Evolutionary conservation across 2,888 invertebrate species (phyloP), one percentile per base, ranked within the genome.

Genomic region (Epiblema foenella): DNA sequence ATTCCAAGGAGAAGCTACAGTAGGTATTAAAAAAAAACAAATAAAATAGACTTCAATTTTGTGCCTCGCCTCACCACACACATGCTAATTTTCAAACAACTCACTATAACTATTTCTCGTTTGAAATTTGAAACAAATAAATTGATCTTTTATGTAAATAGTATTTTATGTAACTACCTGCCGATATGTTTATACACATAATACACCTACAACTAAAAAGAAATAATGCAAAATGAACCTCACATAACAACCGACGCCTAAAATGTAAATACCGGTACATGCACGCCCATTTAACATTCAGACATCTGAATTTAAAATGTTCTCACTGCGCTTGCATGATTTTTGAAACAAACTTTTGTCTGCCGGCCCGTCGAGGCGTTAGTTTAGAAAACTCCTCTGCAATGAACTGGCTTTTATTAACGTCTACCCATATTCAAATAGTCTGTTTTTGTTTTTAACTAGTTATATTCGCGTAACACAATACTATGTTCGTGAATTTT

Each of bases 301-400:
- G 82, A 83, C 83, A 80, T 81, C 82, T 74, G 80, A 89, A 86
- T 87, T 85, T 79, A 66, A 84, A 89, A 85, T 88, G 87, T 87
- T 85, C 76, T 77, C 76, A 74, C 74, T 76, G 76, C 75, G 81
- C 78, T 74, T 76, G 81, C 79, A 86, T 89, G 89, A 89, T 91
- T 91, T 91, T 89, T 88, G 85, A 80, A 83, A 85, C 83, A 77
- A 87, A 90, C 89, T 91, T 90, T 83, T 76, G 76, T 78, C 77
- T 78, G 79, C 75, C 78, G 78, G 83, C 78, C 86, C 84, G 81
- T 68, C 74, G 86, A 86, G 89, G 84, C 84, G 78, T 84, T 83
- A 84, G 80, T 80, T 69, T 46, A 74, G 76, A 78, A 81, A 84
- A 83, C 82, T 81, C 80, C 74, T 20, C 11, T 51, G 70, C 63